Evolutionary conservation across 37 sponge, comb jelly and placozoan species (phyloP), one percentile per base, ranked within the genome.

Genomic region (Crambe crambe): DNA sequence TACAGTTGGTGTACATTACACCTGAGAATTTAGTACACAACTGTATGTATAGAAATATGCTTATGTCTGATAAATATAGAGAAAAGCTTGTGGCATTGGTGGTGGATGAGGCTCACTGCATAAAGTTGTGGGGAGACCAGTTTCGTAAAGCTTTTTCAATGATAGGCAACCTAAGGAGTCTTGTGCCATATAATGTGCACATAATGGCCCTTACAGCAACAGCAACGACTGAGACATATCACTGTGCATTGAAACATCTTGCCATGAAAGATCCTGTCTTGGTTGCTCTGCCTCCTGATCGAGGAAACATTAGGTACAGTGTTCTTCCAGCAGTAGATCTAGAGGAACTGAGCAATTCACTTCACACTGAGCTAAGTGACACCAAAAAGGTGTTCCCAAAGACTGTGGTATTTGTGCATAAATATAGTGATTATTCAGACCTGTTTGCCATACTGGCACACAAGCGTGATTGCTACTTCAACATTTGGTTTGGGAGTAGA

Each of bases 91-190:
- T 80, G 26, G 87, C 87, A 36, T 20, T 86, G 32, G 81, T 69
- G n/a, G 73, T 86, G 8, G 87, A 86, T 86, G 87, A 86, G 60
- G 75, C 81, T 3, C 87, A 86, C 69, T 86, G 87, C 42, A 71
- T 86, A 4, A 86, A 62, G 70, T 66, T 61, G 18, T 86, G 87
- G 81, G 83, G 83, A 25, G 83, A 82, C 27, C 35, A 83, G 56
- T 83, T 83, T 57, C 2, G 83, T 42, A 74, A 8, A 8, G 25
- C 63, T 8, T 61, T 29, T 27, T 6, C 10, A 6, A 73, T 21
- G 56, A 21, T 26, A 65, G 67, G 72, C 8, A 47, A 65, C 15
- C 18, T 78, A 27, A 8, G 80, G 0, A 70, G 70, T 39, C 2
- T 80, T 0, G 2, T 69, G 40, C 70, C 70, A 0, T 1, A n/a